A percentile compares a stretch with the other conserved stretches of the same genome.
Conservation (phyloP, 2,797 vertebrate genomes). For the Emys orbicularis region DNA sequence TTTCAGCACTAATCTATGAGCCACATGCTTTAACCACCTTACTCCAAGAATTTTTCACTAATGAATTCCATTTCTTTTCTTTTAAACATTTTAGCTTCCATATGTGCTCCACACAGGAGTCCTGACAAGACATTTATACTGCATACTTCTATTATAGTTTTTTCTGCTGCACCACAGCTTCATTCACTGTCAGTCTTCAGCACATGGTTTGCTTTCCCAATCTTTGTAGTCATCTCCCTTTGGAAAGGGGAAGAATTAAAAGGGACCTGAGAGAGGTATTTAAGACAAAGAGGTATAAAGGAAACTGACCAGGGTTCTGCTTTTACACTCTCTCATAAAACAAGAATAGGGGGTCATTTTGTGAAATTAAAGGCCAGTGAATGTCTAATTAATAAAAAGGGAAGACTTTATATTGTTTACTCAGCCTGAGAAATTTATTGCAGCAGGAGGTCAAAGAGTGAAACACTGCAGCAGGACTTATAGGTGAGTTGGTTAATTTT, state of each 20-base stretch:
- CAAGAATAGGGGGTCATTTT: neutral
- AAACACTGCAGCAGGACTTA: neutral
- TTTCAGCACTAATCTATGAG: constrained; percentile 42
- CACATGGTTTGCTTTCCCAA: neutral
- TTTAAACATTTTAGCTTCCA: constrained; percentile 15
- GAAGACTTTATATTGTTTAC: neutral
- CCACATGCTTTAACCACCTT: neutral
- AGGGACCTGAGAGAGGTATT: neutral
- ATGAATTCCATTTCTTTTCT: constrained; percentile 25
- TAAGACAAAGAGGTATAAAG: neutral
- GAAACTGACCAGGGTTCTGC: neutral
- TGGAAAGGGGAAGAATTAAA: neutral
- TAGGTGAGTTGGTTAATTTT: neutral
- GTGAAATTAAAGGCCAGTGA: neutral
- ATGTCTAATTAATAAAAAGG: constrained; percentile 12
- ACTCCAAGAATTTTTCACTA: constrained; percentile 64
- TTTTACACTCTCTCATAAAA: neutral
- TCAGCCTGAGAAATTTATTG: neutral
- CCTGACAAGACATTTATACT: neutral
- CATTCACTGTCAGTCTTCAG: neutral
- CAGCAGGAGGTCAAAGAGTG: neutral
- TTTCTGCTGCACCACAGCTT: neutral
- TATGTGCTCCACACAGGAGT: neutral
- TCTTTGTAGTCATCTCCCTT: neutral
- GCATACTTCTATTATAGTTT: neutral